Evolutionary conservation across 2,113 vertebrate species (phyloP).

Genomic region (Mustela lutreola): DNA sequence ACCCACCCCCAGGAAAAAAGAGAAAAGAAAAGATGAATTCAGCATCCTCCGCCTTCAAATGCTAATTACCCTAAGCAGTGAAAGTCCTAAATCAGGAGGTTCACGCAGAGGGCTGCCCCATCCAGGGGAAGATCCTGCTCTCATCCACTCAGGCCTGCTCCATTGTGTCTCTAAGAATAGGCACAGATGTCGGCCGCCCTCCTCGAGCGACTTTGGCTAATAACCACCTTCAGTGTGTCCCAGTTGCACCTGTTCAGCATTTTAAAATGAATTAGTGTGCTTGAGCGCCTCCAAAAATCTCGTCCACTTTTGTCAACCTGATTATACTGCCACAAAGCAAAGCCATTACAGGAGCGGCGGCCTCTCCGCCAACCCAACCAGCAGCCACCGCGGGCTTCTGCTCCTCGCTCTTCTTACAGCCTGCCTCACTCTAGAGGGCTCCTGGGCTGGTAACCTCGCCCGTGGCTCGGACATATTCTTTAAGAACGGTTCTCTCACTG

Average conservation of each 20-base stretch:
- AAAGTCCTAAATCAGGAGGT: constrained; percentile 81
- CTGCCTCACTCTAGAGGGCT: constrained; percentile 46
- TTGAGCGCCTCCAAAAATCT: constrained; percentile 82
- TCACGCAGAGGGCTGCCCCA: constrained; percentile 75
- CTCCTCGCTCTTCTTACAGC: neutral
- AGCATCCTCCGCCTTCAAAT: constrained; percentile 72
- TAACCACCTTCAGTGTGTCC: constrained; percentile 75
- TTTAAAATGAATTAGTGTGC: constrained; percentile 79
- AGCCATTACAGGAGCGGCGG: constrained; percentile 57
- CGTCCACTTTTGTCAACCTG: constrained; percentile 81
- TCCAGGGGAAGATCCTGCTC: constrained; percentile 70
- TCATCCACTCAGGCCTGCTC: constrained; percentile 74
- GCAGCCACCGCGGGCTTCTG: neutral
- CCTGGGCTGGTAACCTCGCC: constrained; percentile 53
- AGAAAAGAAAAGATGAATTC: constrained; percentile 55
- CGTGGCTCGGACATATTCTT: neutral
- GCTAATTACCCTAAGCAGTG: constrained; percentile 79
- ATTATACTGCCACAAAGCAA: constrained; percentile 72
- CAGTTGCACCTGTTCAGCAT: constrained; percentile 84
- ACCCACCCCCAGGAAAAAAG: constrained; percentile 52
- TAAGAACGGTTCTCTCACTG: neutral
- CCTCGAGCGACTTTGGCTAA: constrained; percentile 82
- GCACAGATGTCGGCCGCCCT: constrained; percentile 85
- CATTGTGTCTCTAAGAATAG: constrained; percentile 81
- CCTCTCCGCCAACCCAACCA: constrained; percentile 51